phyloP scores from a whole-genome alignment of 2,888 invertebrate genomes.

The Mystacides longicornis region DNA sequence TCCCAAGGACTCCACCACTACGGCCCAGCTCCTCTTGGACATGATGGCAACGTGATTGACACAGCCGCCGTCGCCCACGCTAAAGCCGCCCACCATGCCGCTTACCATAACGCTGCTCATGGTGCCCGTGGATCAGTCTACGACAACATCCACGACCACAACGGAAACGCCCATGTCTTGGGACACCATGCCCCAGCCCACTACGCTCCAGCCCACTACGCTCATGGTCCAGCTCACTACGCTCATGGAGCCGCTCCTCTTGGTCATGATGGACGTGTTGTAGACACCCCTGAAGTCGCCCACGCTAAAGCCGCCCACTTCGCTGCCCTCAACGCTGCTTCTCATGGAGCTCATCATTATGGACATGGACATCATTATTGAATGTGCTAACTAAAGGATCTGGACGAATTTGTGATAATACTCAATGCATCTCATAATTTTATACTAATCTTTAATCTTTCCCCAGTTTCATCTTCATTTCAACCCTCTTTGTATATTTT shows the following conservation, averaged over 20 bases:
- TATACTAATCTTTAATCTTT: too few species aligned
- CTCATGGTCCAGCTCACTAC: not conserved
- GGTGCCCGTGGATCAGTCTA: slow-evolving; percentile 13
- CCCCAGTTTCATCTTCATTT: too few species aligned
- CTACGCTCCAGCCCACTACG: not conserved
- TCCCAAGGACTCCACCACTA: slow-evolving; percentile 34
- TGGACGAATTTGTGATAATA: not conserved
- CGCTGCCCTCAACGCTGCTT: not conserved
- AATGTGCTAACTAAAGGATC: not conserved
- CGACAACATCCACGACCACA: slow-evolving; percentile 7
- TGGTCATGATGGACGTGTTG: slow-evolving; percentile 1
- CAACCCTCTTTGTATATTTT: not conserved
- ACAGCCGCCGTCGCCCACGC: slow-evolving; percentile 18
- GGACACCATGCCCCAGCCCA: slow-evolving; percentile 5
- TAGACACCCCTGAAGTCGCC: slow-evolving; percentile 3
- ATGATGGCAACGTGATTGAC: slow-evolving; percentile 18
- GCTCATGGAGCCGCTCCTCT: slow-evolving; percentile 1
- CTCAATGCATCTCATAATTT: not conserved
- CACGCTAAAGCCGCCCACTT: slow-evolving; percentile 5
- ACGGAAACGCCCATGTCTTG: not conserved
- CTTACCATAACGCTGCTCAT: slow-evolving; percentile 28
- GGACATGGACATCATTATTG: slow-evolving; percentile 4
- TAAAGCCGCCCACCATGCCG: slow-evolving; percentile 15
- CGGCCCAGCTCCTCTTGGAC: slow-evolving; percentile 28
- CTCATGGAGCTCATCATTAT: slow-evolving; percentile 2